Conservation (phyloP, 2,797 vertebrate genomes). For the Allobates femoralis region DNA sequence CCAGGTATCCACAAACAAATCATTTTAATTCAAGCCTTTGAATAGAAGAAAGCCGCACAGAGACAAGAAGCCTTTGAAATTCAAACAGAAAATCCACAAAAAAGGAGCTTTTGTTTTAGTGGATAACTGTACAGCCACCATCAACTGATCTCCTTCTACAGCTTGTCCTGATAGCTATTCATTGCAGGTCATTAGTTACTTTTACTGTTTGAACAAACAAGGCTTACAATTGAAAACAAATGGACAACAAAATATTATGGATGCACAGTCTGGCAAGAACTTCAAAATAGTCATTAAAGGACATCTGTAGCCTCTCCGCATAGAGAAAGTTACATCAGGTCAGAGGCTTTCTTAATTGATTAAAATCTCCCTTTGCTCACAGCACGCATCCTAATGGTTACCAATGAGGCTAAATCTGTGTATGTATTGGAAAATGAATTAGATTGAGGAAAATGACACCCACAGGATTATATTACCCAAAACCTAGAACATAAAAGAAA, state of each 20-base stretch:
- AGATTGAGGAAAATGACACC: background rate
- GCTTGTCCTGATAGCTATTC: conserved; percentile 40
- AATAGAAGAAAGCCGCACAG: conserved; percentile 37
- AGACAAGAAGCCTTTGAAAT: conserved; percentile 58
- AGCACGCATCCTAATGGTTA: background rate
- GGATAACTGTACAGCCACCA: conserved; percentile 41
- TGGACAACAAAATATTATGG: conserved; percentile 27
- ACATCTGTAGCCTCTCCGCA: background rate
- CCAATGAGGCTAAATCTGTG: background rate
- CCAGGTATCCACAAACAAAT: conserved; percentile 44
- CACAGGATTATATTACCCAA: background rate
- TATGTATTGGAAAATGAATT: background rate
- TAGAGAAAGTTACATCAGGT: conserved; percentile 5
- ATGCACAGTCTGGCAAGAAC: conserved; percentile 28
- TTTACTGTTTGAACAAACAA: conserved; percentile 65
- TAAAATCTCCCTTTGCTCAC: background rate
- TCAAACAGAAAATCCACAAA: conserved; percentile 54
- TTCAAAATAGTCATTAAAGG: background rate
- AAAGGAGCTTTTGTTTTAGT: conserved; percentile 58
- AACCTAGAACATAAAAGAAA: background rate
- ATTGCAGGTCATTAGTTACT: conserved; percentile 63
- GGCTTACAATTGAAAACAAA: conserved; percentile 55
- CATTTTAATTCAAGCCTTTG: conserved; percentile 66
- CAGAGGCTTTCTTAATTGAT: background rate
- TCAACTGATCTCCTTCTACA: conserved; percentile 51